Percentiles rank a stretch among this genome's conserved stretches.
Evolutionary conservation across 2,113 vertebrate genomes (phyloP).

Genomic region (Bubalus kerabau): DNA sequence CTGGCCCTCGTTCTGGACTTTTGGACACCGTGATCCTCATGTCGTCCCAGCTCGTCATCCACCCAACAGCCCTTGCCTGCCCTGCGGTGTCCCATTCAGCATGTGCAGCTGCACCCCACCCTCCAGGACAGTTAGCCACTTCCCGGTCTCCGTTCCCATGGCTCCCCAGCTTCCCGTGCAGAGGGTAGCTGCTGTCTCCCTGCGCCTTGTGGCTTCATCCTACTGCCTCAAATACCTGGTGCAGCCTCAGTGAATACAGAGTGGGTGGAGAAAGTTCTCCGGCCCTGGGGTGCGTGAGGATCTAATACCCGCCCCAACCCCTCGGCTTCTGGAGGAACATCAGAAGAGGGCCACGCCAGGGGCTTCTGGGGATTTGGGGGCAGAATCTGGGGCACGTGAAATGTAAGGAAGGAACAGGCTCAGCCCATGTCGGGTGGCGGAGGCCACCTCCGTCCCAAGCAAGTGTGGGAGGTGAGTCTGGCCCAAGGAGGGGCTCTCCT

Average conservation of each 20-base stretch:
- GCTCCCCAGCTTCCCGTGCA: background rate
- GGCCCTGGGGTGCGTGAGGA: background rate
- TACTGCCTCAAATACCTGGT: rapidly evolving
- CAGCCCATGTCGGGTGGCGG: rapidly evolving
- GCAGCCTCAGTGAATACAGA: background rate
- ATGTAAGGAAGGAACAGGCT: background rate
- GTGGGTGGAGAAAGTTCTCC: background rate
- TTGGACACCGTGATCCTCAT: background rate
- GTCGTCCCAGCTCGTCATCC: rapidly evolving
- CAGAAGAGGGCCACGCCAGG: background rate
- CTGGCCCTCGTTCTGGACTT: background rate
- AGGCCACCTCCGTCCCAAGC: background rate
- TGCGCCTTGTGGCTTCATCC: background rate
- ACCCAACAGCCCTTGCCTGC: too few species aligned
- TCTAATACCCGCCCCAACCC: background rate
- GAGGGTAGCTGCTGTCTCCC: rapidly evolving
- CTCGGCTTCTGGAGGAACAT: background rate
- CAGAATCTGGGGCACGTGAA: background rate
- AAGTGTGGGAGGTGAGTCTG: background rate
- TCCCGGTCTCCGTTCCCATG: rapidly evolving
- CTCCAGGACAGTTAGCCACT: background rate
- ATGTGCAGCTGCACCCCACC: background rate
- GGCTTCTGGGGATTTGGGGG: background rate
- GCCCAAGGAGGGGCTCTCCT: background rate
- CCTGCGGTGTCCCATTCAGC: background rate